These are phyloP conservation scores for Panurus biarmicus DNA, from an alignment of 2,113 vertebrate genomes.

Conservation along the genomic window DNA sequence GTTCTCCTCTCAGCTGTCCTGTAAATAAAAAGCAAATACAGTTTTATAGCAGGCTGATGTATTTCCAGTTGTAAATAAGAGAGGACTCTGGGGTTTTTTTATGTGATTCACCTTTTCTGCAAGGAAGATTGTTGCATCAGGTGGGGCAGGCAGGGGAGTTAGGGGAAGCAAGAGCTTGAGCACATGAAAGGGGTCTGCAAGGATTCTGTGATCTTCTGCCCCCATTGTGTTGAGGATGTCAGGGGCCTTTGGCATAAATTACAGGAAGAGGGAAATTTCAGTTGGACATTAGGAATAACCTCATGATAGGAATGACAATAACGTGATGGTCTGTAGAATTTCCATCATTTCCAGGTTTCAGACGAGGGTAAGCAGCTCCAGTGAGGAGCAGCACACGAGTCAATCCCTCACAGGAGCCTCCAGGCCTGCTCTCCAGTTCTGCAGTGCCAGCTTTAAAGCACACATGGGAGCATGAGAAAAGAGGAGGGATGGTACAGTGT, in stretches of 20 bases:
- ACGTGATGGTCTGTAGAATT: background rate
- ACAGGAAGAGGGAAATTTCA: background rate
- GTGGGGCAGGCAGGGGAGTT: background rate
- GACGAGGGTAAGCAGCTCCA: background rate
- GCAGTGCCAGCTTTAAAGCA: background rate
- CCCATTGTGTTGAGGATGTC: background rate
- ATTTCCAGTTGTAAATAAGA: background rate
- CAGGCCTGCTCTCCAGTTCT: background rate
- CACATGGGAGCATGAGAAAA: accelerated
- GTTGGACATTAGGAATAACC: background rate
- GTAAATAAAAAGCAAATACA: background rate
- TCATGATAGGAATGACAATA: background rate
- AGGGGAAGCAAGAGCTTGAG: background rate
- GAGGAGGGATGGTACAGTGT: background rate
- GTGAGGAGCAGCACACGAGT: background rate
- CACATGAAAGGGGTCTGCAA: background rate
- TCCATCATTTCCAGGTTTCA: background rate
- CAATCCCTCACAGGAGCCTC: background rate
- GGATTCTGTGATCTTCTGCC: background rate
- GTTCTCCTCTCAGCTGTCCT: background rate
- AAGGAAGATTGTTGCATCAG: background rate
- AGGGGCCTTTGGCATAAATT: background rate
- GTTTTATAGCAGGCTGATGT: background rate
- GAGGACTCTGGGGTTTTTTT: background rate
- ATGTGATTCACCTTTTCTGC: background rate